Base-by-base conservation (phyloP, 1,140 invertebrate species). In the Ceratina australensis region DNA sequence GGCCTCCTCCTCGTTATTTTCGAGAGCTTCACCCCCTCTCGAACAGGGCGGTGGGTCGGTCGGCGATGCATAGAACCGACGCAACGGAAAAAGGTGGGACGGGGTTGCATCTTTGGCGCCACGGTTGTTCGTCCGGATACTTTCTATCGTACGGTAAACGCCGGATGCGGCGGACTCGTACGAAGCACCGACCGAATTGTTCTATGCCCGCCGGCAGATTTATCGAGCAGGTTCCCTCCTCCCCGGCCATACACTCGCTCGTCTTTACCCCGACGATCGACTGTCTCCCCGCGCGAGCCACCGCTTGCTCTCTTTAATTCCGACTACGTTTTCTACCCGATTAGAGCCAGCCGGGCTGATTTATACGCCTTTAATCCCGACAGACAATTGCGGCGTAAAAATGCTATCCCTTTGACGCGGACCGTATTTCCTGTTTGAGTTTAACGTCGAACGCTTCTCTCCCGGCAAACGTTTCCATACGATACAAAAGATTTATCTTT, bases 81-180 rank as follows among this genome's bases (percentile, higher is more conserved):
- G 50, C n/a, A 20, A 33, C 52, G 28, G 57, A 42, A 20, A 49
- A 33, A 42, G 24, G 42, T n/a, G n/a, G n/a, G n/a, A n/a, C n/a
- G n/a, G 50, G 71, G 54, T 59, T 65, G 54, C 16, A 18, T 67
- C 65, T 65, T 56, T 66, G 82, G 77, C 77, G 61, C 67, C 65
- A 50, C 54, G 72, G 52, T 75, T 67, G 50, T 80, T 72, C 78
- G 59, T 24, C 54, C 71, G 74, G 69, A 59, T 86, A 82, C 84
- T 87, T 86, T 84, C 84, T 76, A 84, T 82, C 72, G 77, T 82
- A 75, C 74, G 80, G 82, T 87, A 84, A 87, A 87, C 80, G 84
- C 74, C 75, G 79, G 73, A 87, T 84, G 69, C 68, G 59, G 64
- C 73, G 79, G 74, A 78, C 72, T 66, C 68, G 76, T 72, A 80